Evolutionary conservation across 2,113 vertebrate genomes (phyloP).

Genomic region (Zosterops pallidus): DNA sequence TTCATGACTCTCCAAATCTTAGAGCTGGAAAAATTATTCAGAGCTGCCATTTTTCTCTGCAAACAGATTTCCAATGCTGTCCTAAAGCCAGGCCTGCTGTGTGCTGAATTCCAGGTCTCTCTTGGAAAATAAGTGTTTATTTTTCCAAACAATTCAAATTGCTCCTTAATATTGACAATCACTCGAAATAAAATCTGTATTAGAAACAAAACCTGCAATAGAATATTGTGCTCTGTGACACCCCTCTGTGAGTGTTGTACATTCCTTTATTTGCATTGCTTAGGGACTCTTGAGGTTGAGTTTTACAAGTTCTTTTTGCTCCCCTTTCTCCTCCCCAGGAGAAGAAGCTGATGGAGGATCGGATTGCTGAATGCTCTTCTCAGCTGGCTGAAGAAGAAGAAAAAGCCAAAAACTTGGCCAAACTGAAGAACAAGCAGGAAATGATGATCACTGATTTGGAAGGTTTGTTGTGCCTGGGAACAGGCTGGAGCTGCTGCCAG

Average conservation of each 20-base stretch:
- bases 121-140: background rate
- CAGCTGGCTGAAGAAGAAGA: slow-evolving; percentile 96
- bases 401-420: slow-evolving; percentile 95
- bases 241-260: background rate
- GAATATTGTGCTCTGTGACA: background rate
- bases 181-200: background rate
- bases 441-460: slow-evolving; percentile 97
- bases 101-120: background rate
- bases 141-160: background rate
- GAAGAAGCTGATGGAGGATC: slow-evolving; percentile 93
- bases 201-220: background rate
- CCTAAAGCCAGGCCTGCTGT: background rate
- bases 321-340: slow-evolving; percentile 76
- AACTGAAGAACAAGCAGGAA: slow-evolving; percentile 98
- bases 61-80: background rate
- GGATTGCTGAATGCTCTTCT: slow-evolving; percentile 89
- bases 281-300: background rate
- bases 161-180: background rate
- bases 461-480: slow-evolving; percentile 73
- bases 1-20: background rate
- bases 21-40: background rate
- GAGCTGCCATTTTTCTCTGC: background rate
- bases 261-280: background rate
- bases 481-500: background rate
- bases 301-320: background rate